phyloP scores from a whole-genome alignment of 1,140 invertebrate species.

The Gryon sp. region DNA sequence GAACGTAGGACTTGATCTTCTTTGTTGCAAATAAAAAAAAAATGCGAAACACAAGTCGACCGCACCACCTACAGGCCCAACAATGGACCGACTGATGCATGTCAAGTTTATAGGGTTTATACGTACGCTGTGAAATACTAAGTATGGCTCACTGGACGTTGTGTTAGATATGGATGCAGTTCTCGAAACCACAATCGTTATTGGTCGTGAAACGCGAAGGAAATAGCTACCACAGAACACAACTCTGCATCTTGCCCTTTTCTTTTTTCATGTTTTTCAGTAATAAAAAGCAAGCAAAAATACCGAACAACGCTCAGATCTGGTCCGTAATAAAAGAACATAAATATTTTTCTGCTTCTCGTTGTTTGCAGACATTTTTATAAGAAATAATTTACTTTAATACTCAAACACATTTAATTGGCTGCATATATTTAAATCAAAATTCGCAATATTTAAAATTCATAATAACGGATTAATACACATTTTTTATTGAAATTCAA shows the following conservation, averaged over 20 bases:
- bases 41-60: conserved; percentile 68
- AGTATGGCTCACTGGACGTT: conserved; percentile 28
- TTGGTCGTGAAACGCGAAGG: conserved; percentile 34
- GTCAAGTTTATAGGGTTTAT: conserved; percentile 40
- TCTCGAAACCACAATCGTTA: conserved; percentile 52
- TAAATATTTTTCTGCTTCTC: conserved; percentile 7
- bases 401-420: too few relatives aligned
- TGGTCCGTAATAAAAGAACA: background rate
- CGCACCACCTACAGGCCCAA: conserved; percentile 59
- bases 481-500: too few relatives aligned
- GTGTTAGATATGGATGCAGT: conserved; percentile 45
- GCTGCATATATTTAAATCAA: too few relatives aligned
- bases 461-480: too few relatives aligned
- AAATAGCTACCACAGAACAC: conserved; percentile 34
- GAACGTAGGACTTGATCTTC: conserved; percentile 28
- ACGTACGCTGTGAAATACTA: conserved; percentile 25
- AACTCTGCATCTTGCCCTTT: conserved; percentile 14
- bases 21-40: conserved; percentile 66
- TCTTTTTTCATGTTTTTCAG: too few relatives aligned
- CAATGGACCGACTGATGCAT: conserved; percentile 51
- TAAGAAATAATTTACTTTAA: too few relatives aligned
- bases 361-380: background rate
- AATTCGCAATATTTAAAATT: too few relatives aligned
- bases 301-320: conserved; percentile 1
- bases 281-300: conserved; percentile 25